Conservation (phyloP, 30 jellyfish, hydroid and myxozoan species). For the Calvadosia cruxmelitensis region DNA sequence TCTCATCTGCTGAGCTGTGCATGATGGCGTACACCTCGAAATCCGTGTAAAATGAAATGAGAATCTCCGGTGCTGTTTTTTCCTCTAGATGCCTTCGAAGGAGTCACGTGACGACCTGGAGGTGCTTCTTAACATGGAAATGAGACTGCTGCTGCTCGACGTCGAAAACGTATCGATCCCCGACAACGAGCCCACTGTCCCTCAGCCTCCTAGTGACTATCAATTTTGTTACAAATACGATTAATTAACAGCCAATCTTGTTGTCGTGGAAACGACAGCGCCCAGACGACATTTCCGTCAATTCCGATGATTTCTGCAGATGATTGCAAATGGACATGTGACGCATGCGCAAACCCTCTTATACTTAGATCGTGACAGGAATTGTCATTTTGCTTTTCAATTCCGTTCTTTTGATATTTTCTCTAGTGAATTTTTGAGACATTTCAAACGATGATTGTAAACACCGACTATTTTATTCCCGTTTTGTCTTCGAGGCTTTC, state of each 20-base stretch:
- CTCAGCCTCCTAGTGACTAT: slow-evolving; percentile 58
- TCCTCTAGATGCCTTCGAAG: slow-evolving; percentile 63
- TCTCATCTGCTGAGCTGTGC: not conserved
- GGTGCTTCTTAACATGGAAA: slow-evolving; percentile 89
- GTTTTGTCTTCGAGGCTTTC: too few relatives aligned
- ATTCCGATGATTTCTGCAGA: too few relatives aligned
- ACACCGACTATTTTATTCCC: too few relatives aligned
- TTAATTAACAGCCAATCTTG: slow-evolving; percentile 1
- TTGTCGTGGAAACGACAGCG: too few relatives aligned
- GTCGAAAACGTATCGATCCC: slow-evolving; percentile 86
- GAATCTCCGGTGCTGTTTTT: not conserved
- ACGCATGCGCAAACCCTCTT: too few relatives aligned
- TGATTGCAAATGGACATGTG: too few relatives aligned
- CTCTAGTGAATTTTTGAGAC: too few relatives aligned
- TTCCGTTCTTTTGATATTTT: too few relatives aligned
- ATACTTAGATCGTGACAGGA: too few relatives aligned
- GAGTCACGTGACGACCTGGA: slow-evolving; percentile 76
- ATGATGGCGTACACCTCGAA: not conserved
- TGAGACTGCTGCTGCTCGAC: slow-evolving; percentile 70
- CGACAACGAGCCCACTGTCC: slow-evolving; percentile 70
- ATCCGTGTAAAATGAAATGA: not conserved
- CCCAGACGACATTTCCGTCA: too few relatives aligned
- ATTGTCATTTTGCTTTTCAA: too few relatives aligned
- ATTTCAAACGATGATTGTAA: too few relatives aligned
- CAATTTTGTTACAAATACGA: slow-evolving; percentile 58